phyloP scores from a whole-genome alignment of 2,888 invertebrate genomes.

The Plagodis pulveraria region DNA sequence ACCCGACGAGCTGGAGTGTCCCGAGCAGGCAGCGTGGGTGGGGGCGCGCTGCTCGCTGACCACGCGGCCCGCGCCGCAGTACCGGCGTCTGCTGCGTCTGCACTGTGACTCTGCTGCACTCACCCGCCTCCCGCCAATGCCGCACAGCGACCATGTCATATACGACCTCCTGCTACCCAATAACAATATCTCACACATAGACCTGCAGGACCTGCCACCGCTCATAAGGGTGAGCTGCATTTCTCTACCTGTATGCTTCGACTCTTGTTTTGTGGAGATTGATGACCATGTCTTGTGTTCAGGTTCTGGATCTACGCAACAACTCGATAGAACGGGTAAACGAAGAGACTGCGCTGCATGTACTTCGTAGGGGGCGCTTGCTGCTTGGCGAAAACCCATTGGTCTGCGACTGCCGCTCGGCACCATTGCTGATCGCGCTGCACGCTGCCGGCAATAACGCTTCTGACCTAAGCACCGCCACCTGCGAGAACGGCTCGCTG shows the following conservation, averaged over 20 bases:
- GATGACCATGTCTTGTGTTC: neutral
- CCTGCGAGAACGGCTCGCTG: neutral
- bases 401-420: neutral
- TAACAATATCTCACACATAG: neutral
- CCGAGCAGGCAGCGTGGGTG: conserved; percentile 19
- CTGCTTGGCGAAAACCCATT: neutral
- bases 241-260: neutral
- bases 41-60: conserved; percentile 22
- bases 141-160: neutral
- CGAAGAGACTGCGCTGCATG: neutral
- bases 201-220: neutral
- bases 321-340: neutral
- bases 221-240: neutral
- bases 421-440: neutral
- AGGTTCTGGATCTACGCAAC: neutral
- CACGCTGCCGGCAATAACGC: neutral
- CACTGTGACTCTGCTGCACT: neutral
- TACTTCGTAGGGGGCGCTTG: neutral
- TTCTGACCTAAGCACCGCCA: neutral
- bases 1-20: conserved; percentile 37
- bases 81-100: neutral
- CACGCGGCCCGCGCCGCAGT: neutral
- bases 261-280: too few relatives aligned
- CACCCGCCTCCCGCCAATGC: neutral
- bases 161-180: neutral